Evolutionary conservation across 1,140 invertebrate genomes (phyloP).

Genomic region (Philotrypesis tridentata): DNA sequence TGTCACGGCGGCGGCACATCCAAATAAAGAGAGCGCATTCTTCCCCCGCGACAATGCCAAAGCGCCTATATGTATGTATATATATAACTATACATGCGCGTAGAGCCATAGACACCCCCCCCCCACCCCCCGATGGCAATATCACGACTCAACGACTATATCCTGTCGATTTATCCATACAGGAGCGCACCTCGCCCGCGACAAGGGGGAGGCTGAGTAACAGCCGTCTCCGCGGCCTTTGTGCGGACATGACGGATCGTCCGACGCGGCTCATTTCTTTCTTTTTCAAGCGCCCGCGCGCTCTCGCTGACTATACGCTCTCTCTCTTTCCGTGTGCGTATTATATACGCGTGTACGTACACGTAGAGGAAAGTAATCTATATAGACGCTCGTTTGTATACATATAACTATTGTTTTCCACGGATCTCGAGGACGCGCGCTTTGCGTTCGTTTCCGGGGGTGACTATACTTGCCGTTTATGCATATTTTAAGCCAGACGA

Average conservation of each 20-base stretch:
- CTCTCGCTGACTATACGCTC: too few relatives aligned
- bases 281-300: too few relatives aligned
- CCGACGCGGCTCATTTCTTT: conserved; percentile 29
- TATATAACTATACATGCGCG: too few relatives aligned
- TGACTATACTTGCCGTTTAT: too few relatives aligned
- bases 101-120: too few relatives aligned
- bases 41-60: conserved; percentile 6
- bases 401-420: not conserved
- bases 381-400: not conserved
- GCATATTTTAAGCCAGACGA: too few relatives aligned
- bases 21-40: conserved; percentile 17
- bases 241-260: conserved; percentile 38
- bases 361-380: not conserved
- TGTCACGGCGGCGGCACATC: not conserved
- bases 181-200: conserved; percentile 49
- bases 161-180: conserved; percentile 51
- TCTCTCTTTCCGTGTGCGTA: too few relatives aligned
- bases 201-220: conserved; percentile 50
- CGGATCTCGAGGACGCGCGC: too few relatives aligned
- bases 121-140: conserved; percentile 40
- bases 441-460: too few relatives aligned
- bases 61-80: too few relatives aligned
- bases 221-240: conserved; percentile 1
- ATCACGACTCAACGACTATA: conserved; percentile 51
- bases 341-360: not conserved